phyloP scores from a whole-genome alignment of 2,888 invertebrate species.

The Microplitis deprimator region DNA sequence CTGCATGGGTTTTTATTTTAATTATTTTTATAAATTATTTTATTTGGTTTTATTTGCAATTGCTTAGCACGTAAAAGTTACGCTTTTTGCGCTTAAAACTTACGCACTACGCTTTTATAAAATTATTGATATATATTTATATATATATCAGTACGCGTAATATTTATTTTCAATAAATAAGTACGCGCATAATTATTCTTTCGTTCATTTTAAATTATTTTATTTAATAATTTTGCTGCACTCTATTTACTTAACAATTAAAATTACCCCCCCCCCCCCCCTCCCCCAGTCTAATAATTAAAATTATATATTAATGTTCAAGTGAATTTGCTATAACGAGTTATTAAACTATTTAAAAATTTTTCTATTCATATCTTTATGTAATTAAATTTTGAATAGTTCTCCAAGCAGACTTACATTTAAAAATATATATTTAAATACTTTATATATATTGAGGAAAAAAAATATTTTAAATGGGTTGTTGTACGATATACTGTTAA shows the following conservation, averaged over 20 bases:
- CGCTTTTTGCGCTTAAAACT: conserved; percentile 1
- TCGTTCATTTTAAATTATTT: conserved; percentile 14
- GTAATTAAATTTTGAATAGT: conserved; percentile 7
- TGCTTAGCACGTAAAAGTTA: neutral
- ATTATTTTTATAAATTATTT: conserved; percentile 10
- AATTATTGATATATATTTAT: neutral
- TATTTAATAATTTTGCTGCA: conserved; percentile 22
- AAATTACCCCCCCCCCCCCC: neutral
- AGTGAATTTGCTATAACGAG: neutral
- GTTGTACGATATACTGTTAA: conserved; percentile 68
- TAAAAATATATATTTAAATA: neutral
- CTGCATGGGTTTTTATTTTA: conserved; percentile 34
- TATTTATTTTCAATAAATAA: neutral
- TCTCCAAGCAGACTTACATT: conserved; percentile 5
- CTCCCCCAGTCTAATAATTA: neutral
- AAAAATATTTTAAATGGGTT: conserved; percentile 61
- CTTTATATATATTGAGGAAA: neutral
- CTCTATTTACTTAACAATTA: conserved; percentile 34
- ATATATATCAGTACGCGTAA: neutral
- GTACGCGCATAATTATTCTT: neutral
- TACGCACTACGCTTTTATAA: conserved; percentile 8
- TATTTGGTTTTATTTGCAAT: conserved; percentile 18
- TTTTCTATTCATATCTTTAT: neutral
- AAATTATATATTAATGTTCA: neutral
- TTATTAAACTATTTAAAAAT: neutral